phyloP scores from a whole-genome alignment of 2,888 invertebrate species.

The Plagodis dolabraria region DNA sequence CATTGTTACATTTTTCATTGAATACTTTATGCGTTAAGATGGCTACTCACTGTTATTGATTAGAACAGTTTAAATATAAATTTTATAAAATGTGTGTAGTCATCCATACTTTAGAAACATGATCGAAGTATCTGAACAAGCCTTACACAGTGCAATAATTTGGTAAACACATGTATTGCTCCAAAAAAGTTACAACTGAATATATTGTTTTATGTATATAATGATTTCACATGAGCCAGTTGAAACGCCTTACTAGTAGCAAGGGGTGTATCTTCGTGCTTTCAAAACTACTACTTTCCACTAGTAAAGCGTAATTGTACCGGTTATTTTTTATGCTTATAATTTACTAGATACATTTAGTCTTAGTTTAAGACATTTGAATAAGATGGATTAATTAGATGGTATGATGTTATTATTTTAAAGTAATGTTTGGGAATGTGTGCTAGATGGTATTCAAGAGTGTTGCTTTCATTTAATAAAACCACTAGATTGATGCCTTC shows the following conservation, averaged over 20 bases:
- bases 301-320: constrained; percentile 12
- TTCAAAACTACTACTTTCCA: constrained; percentile 25
- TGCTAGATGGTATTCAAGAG: constrained; percentile 60
- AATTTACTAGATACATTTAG: constrained; percentile 58
- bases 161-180: constrained; percentile 31
- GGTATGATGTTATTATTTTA: constrained; percentile 69
- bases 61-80: too few relatives aligned
- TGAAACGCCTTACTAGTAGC: constrained; percentile 37
- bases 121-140: constrained; percentile 20
- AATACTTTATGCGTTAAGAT: not conserved
- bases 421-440: constrained; percentile 67
- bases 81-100: constrained; percentile 1
- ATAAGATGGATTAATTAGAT: constrained; percentile 68
- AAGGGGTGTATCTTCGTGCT: constrained; percentile 31
- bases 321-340: constrained; percentile 35
- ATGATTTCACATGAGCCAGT: constrained; percentile 60
- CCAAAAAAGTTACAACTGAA: constrained; percentile 41
- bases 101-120: constrained; percentile 4
- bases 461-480: constrained; percentile 61
- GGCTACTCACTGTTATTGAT: not conserved
- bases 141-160: constrained; percentile 47
- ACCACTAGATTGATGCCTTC: constrained; percentile 75
- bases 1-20: constrained; percentile 4
- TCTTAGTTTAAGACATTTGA: constrained; percentile 61
- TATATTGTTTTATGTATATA: constrained; percentile 80